A percentile compares a stretch with the other conserved stretches of the same genome.
Conservation (phyloP, 2,113 vertebrate genomes). For the Trichomycterus rosablanca region DNA sequence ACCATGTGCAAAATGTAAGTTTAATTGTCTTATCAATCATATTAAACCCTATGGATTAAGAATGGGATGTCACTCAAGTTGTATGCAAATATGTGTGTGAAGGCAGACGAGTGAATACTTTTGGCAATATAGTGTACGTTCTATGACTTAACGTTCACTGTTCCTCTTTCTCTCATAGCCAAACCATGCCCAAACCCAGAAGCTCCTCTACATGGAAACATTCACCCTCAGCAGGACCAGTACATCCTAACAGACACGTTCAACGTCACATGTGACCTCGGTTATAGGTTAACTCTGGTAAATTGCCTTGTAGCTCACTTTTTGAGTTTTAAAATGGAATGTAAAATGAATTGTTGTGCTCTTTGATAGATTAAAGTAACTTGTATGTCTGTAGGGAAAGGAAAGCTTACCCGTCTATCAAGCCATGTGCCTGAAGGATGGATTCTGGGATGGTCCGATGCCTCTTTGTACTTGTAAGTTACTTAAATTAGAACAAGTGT, state of each 20-base stretch:
- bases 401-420: conserved; percentile 46
- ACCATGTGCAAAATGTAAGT: too few species aligned
- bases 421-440: conserved; percentile 53
- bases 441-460: conserved; percentile 56
- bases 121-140: too few species aligned
- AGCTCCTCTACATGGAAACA: conserved; percentile 60
- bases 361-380: conserved; percentile 9
- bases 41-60: too few species aligned
- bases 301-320: conserved; percentile 7
- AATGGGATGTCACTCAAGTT: too few species aligned
- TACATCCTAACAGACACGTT: conserved; percentile 40
- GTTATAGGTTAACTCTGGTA: conserved; percentile 45
- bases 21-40: too few species aligned
- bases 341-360: background rate
- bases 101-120: too few species aligned
- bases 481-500: conserved; percentile 9
- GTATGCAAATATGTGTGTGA: too few species aligned
- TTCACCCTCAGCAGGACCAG: conserved; percentile 47
- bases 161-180: conserved; percentile 35
- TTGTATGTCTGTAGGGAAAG: conserved; percentile 33
- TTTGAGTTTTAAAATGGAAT: conserved; percentile 3
- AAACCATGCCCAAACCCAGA: conserved; percentile 57
- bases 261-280: conserved; percentile 34
- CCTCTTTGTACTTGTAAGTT: conserved; percentile 57
- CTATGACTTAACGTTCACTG: conserved; percentile 1